Evolutionary conservation across 2,888 invertebrate genomes (phyloP).

Genomic region (Phyto melanocephala): DNA sequence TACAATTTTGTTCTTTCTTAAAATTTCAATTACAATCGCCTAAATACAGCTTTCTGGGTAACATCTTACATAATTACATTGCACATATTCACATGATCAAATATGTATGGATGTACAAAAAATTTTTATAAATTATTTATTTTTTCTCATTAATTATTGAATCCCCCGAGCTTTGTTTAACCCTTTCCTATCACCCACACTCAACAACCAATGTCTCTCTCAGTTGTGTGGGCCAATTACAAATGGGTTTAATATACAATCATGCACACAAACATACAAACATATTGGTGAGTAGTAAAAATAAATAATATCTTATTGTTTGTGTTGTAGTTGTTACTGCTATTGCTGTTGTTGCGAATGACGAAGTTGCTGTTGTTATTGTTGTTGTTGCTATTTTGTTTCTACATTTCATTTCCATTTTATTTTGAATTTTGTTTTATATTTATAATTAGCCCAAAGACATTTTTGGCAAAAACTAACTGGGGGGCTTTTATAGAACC

Average conservation of each 20-base stretch:
- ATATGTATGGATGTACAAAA: too few species aligned
- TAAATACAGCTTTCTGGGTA: too few species aligned
- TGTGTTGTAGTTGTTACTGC: neutral
- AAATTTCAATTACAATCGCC: too few species aligned
- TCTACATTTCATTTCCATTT: constrained; percentile 48
- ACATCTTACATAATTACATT: too few species aligned
- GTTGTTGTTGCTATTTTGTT: neutral
- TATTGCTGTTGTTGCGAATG: neutral
- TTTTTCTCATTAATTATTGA: too few species aligned
- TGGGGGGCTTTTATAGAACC: constrained; percentile 56
- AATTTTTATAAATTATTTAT: too few species aligned
- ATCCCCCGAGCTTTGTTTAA: neutral
- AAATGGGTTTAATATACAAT: constrained; percentile 38
- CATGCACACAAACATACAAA: too few species aligned
- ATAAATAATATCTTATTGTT: constrained; percentile 20
- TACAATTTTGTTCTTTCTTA: too few species aligned
- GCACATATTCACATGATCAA: too few species aligned
- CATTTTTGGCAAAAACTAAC: constrained; percentile 65
- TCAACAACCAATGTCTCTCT: neutral
- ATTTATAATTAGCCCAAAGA: constrained; percentile 63
- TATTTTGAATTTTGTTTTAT: constrained; percentile 60
- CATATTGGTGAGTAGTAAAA: neutral
- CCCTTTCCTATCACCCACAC: neutral
- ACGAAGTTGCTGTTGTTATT: neutral
- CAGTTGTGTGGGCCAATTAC: neutral